phyloP scores from a whole-genome alignment of 2,888 invertebrate genomes.

The Monochamus alternatus region DNA sequence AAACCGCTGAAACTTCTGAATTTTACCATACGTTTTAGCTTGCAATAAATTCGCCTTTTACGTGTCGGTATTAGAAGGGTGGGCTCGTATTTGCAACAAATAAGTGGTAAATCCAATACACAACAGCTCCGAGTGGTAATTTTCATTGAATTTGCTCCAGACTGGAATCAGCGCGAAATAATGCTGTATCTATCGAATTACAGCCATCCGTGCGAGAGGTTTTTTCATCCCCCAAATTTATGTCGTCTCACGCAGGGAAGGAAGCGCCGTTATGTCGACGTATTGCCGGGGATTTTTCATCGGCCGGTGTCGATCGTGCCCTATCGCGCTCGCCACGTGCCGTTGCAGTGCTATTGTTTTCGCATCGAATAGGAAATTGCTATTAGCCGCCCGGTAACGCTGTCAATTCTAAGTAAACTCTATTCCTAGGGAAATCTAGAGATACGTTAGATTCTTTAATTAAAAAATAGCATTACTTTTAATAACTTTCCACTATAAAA shows the following conservation, averaged over 20 bases:
- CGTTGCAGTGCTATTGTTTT: not conserved
- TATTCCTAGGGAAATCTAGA: too few relatives aligned
- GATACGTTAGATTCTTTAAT: too few relatives aligned
- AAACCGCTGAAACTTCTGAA: too few relatives aligned
- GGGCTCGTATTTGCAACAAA: not conserved
- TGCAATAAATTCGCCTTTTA: too few relatives aligned
- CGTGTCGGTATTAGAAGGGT: too few relatives aligned
- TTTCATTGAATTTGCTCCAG: not conserved
- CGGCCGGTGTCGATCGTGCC: not conserved
- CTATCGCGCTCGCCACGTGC: not conserved
- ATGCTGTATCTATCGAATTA: slow-evolving; percentile 8
- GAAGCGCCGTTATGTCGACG: not conserved
- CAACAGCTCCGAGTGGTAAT: not conserved
- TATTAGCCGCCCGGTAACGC: not conserved
- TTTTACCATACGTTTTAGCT: too few relatives aligned
- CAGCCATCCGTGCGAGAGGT: slow-evolving; percentile 1
- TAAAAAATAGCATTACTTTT: too few relatives aligned
- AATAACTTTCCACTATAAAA: too few relatives aligned
- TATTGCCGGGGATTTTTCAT: not conserved
- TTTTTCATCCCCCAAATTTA: slow-evolving; percentile 2
- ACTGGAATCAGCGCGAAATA: slow-evolving; percentile 4
- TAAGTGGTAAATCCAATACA: slow-evolving; percentile 2
- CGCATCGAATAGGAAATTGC: not conserved
- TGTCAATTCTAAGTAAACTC: too few relatives aligned
- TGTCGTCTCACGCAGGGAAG: slow-evolving; percentile 1